These are phyloP conservation scores for Gasteruption jaculator DNA, from an alignment of 2,888 invertebrate species.

Conservation along the genomic window DNA sequence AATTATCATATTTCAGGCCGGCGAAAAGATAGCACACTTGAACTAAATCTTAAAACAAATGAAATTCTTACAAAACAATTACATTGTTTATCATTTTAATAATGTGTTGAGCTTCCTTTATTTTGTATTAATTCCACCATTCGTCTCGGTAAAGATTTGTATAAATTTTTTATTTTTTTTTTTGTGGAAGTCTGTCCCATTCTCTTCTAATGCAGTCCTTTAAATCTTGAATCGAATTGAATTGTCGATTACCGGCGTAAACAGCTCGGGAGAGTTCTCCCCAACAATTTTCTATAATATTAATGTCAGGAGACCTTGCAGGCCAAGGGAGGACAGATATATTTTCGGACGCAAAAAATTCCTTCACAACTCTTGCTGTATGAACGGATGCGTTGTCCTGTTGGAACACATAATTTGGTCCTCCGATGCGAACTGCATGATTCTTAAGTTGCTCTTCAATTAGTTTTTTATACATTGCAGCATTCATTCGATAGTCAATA, in stretches of 20 bases:
- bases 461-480: neutral
- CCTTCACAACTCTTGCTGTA: constrained; percentile 4
- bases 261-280: constrained; percentile 9
- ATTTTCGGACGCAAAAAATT: constrained; percentile 4
- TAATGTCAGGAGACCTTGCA: constrained; percentile 4
- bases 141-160: constrained; percentile 14
- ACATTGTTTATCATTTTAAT: constrained; percentile 6
- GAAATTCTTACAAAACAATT: neutral
- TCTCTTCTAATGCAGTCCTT: constrained; percentile 10
- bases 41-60: constrained; percentile 1
- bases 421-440: neutral
- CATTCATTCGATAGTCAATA: constrained; percentile 3
- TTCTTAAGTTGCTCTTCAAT: constrained; percentile 1
- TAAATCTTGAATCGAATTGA: constrained; percentile 5
- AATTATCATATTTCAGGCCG: constrained; percentile 4
- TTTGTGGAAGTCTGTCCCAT: constrained; percentile 7
- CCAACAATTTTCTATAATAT: constrained; percentile 11
- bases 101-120: constrained; percentile 10
- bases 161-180: constrained; percentile 11
- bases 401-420: constrained; percentile 4
- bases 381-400: constrained; percentile 8
- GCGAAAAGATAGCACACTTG: constrained; percentile 10
- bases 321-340: constrained; percentile 4
- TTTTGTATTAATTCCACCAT: constrained; percentile 10
- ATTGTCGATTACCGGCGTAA: constrained; percentile 9